phyloP scores from a whole-genome alignment of 2,113 vertebrate species.

The Cromileptes altivelis region DNA sequence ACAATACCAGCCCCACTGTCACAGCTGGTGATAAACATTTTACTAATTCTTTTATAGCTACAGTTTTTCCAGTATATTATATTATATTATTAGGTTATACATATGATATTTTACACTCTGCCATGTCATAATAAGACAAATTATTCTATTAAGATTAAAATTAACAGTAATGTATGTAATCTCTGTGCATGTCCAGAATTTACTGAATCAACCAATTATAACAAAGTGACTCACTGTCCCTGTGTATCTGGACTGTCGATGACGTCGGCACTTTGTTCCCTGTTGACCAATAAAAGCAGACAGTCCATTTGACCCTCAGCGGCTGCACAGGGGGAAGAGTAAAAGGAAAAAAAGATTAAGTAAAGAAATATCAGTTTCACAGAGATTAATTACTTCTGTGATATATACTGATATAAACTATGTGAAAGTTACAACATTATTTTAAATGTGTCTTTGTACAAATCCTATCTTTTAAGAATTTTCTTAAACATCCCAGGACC shows the following conservation, averaged over 20 bases:
- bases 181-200: background rate
- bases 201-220: background rate
- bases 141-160: background rate
- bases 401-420: no score
- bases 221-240: slow-evolving; percentile 90
- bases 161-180: background rate
- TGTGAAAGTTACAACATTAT: background rate
- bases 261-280: slow-evolving; percentile 89
- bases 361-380: background rate
- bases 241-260: slow-evolving; percentile 91
- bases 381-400: background rate
- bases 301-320: slow-evolving; percentile 93
- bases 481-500: background rate
- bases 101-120: background rate
- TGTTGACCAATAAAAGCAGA: slow-evolving; percentile 93
- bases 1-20: no score
- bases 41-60: no score
- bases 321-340: slow-evolving; percentile 78
- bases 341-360: background rate
- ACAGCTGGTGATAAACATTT: background rate
- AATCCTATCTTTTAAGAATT: background rate
- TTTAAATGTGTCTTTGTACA: background rate
- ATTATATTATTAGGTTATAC: no score
- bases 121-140: background rate
- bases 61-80: no score